Conservation (phyloP, 2,797 vertebrate genomes). For the Coilia nasus region DNA sequence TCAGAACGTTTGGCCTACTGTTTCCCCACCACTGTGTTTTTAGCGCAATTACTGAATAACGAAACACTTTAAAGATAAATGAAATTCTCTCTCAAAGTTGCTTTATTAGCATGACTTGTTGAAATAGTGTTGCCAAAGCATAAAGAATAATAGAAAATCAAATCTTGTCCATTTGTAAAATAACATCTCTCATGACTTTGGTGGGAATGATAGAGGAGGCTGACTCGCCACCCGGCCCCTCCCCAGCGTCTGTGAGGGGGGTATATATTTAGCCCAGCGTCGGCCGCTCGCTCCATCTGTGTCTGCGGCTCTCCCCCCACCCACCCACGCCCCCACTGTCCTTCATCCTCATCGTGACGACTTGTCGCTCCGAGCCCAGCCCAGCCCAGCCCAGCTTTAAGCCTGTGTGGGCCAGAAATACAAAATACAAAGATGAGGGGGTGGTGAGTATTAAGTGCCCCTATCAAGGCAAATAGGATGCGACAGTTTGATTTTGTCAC, state of each 20-base stretch:
- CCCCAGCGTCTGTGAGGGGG: background rate
- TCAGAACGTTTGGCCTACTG: background rate
- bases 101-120: too few species aligned
- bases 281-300: background rate
- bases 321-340: background rate
- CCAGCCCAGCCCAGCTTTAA: background rate
- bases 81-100: background rate
- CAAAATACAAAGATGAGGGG: background rate
- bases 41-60: slow-evolving; percentile 3
- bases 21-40: background rate
- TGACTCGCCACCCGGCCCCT: background rate
- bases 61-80: background rate
- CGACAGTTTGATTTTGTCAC: background rate
- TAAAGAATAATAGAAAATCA: too few species aligned
- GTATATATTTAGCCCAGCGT: slow-evolving; percentile 1
- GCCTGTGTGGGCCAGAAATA: background rate
- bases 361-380: background rate
- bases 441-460: background rate
- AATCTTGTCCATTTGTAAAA: too few species aligned
- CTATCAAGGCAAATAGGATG: background rate
- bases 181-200: background rate
- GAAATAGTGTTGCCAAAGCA: too few species aligned
- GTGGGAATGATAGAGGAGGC: background rate
- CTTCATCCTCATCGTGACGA: background rate
- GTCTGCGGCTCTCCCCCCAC: background rate